Conservation (phyloP, 2,113 vertebrate species). For the Eidolon helvum region DNA sequence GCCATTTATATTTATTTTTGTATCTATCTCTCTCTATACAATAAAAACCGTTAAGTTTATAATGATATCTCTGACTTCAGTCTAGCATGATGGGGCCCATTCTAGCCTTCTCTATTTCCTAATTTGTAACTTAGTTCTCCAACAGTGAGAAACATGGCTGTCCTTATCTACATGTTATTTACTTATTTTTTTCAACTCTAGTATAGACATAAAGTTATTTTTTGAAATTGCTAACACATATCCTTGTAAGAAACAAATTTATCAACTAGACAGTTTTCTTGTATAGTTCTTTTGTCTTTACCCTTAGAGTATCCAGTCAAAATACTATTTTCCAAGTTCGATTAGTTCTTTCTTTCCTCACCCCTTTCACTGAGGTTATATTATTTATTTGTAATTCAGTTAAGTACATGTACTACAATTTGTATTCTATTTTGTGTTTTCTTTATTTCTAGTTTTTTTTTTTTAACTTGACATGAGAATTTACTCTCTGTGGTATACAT, state of each 20-base stretch:
- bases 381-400: neutral
- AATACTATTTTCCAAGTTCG: neutral
- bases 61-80: neutral
- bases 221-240: neutral
- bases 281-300: neutral
- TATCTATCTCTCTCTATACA: neutral
- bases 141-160: neutral
- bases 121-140: neutral
- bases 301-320: neutral
- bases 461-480: neutral
- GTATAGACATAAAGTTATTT: neutral
- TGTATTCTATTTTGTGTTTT: neutral
- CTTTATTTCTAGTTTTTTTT: neutral
- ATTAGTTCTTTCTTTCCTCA: neutral
- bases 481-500: neutral
- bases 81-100: neutral
- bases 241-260: neutral
- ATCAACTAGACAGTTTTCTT: neutral
- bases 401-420: neutral
- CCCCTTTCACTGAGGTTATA: neutral
- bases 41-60: neutral
- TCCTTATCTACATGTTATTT: neutral
- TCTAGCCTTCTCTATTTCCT: neutral
- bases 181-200: neutral
- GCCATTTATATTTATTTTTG: neutral